Conservation (phyloP, 2,888 invertebrate genomes). For the Ctenicera cuprea region DNA sequence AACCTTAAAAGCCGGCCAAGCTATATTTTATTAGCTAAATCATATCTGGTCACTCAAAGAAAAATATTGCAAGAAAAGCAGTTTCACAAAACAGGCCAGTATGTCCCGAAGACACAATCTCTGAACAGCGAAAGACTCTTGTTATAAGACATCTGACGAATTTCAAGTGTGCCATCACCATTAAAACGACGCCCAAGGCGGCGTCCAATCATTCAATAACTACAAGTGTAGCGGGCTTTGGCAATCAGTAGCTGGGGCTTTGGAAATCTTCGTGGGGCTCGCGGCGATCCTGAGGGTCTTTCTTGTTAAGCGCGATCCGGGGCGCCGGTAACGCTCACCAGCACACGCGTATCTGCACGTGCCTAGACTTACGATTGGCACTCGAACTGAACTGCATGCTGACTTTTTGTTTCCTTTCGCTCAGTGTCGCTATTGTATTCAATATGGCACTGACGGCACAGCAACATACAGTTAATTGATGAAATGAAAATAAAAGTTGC, state of each 20-base stretch:
- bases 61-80: conserved; percentile 13
- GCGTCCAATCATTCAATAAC: conserved; percentile 69
- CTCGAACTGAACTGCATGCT: conserved; percentile 59
- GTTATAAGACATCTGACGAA: conserved; percentile 65
- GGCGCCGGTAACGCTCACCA: conserved; percentile 60
- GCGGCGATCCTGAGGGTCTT: conserved; percentile 62
- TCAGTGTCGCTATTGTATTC: conserved; percentile 40
- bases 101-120: conserved; percentile 54
- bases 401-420: conserved; percentile 59
- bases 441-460: background rate
- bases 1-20: background rate
- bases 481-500: no score
- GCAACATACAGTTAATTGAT: background rate
- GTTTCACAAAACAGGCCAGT: conserved; percentile 32
- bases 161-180: conserved; percentile 66
- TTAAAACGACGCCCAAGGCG: conserved; percentile 68
- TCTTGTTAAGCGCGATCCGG: conserved; percentile 67
- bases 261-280: conserved; percentile 57
- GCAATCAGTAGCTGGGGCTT: conserved; percentile 64
- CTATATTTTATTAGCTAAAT: conserved; percentile 44
- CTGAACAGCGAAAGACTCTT: conserved; percentile 56
- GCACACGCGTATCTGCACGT: conserved; percentile 66
- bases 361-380: conserved; percentile 64
- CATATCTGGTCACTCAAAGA: conserved; percentile 36
- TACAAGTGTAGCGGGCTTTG: conserved; percentile 58